A percentile compares a stretch with the other conserved stretches of the same genome.
These are phyloP conservation scores for Rhodinocichla rosea DNA, from an alignment of 2,113 vertebrate species.

Conservation along the genomic window DNA sequence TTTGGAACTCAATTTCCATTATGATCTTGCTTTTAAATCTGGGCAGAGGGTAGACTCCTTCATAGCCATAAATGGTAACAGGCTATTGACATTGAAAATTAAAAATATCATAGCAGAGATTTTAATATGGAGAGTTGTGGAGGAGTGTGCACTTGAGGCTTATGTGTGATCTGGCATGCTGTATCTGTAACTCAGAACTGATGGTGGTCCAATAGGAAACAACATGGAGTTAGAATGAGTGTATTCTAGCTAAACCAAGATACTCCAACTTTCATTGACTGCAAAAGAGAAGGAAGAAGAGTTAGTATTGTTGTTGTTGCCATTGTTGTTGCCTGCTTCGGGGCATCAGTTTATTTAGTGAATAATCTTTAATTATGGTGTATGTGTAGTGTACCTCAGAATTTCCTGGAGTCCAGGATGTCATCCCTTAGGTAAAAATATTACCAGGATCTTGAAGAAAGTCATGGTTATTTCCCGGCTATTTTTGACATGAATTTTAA, in stretches of 20 bases:
- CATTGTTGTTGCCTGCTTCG: background rate
- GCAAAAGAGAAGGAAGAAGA: background rate
- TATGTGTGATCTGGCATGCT: background rate
- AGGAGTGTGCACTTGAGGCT: background rate
- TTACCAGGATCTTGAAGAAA: background rate
- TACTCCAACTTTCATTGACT: background rate
- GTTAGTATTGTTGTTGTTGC: background rate
- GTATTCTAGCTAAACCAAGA: background rate
- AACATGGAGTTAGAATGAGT: background rate
- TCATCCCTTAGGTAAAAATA: accelerated
- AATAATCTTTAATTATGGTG: background rate
- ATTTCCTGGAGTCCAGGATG: background rate
- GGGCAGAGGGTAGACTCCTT: background rate
- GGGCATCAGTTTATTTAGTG: background rate
- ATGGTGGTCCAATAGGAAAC: background rate
- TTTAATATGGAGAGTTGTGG: background rate
- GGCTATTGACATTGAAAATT: background rate
- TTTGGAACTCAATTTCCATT: background rate
- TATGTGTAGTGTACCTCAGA: background rate
- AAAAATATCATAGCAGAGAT: background rate
- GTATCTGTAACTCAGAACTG: background rate
- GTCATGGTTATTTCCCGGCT: background rate
- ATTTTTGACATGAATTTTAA: background rate
- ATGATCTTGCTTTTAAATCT: background rate
- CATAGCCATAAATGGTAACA: background rate